These are phyloP conservation scores for Amblyopsis hoosieri DNA, from an alignment of 2,797 vertebrate genomes.

Conservation along the genomic window DNA sequence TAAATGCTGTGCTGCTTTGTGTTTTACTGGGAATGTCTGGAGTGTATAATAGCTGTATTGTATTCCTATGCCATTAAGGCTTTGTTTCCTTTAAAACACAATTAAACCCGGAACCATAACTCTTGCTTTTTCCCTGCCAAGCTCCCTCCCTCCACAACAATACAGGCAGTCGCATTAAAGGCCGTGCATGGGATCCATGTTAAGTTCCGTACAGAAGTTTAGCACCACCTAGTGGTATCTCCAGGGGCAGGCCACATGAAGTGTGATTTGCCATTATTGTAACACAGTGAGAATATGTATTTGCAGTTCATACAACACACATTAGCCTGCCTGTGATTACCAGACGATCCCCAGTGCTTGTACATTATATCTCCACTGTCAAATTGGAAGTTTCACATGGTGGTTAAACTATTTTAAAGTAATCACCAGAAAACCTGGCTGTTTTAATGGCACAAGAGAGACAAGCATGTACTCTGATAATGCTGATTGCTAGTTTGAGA, in stretches of 20 bases:
- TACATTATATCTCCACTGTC: slow-evolving; percentile 14
- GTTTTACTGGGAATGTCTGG: slow-evolving; percentile 54
- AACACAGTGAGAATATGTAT: slow-evolving; percentile 7
- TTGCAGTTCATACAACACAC: slow-evolving; percentile 25
- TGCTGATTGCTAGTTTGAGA: slow-evolving; percentile 39
- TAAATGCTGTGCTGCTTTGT: slow-evolving; percentile 43
- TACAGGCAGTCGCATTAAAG: slow-evolving; percentile 46
- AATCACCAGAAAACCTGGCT: slow-evolving; percentile 28
- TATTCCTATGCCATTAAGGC: slow-evolving; percentile 52
- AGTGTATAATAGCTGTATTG: slow-evolving; percentile 59
- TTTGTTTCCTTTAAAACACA: slow-evolving; percentile 55
- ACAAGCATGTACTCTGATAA: slow-evolving; percentile 27
- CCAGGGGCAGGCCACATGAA: slow-evolving; percentile 10
- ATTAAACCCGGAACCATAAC: slow-evolving; percentile 66
- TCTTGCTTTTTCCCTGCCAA: slow-evolving; percentile 49
- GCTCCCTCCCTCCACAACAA: slow-evolving; percentile 55
- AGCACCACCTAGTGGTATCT: slow-evolving; percentile 77
- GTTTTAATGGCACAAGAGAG: slow-evolving; percentile 17
- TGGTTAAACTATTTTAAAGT: slow-evolving; percentile 36
- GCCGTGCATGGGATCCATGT: slow-evolving; percentile 30
- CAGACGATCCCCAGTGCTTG: background rate
- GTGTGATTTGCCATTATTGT: slow-evolving; percentile 13
- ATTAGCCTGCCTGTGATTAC: background rate
- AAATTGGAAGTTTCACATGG: slow-evolving; percentile 12
- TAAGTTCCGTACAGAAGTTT: slow-evolving; percentile 53